A percentile compares a stretch with the other conserved stretches of the same genome.
These are phyloP conservation scores for Psilopsiagon aymara DNA, from an alignment of 2,113 vertebrate species.

Conservation along the genomic window DNA sequence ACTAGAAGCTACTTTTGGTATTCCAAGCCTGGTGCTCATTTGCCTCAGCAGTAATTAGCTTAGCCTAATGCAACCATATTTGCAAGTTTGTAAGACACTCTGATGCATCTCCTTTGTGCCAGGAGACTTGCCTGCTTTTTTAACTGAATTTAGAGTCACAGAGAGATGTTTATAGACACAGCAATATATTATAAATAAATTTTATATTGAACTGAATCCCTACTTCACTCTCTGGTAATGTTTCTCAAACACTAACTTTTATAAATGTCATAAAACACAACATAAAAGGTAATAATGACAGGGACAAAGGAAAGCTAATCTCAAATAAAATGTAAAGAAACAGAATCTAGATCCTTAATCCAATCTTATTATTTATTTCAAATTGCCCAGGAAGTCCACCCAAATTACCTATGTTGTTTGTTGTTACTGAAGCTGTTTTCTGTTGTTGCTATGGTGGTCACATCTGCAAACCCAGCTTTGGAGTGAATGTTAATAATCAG, in stretches of 20 bases:
- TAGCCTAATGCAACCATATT: not conserved
- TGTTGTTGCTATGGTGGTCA: not conserved
- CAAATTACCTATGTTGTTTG: not conserved
- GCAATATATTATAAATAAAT: not conserved
- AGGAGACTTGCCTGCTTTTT: not conserved
- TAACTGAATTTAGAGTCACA: not conserved
- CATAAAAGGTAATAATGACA: not conserved
- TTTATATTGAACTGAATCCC: not conserved
- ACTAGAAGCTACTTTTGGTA: not conserved
- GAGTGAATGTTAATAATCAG: not conserved
- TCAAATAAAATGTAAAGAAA: not conserved
- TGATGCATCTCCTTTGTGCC: not conserved
- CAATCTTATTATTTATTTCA: not conserved
- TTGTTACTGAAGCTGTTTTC: not conserved
- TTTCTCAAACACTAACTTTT: not conserved
- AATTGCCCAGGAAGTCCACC: not conserved
- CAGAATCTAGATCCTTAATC: not conserved
- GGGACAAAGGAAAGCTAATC: not conserved
- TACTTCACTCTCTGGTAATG: not conserved
- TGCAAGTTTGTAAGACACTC: not conserved
- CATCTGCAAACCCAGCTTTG: not conserved
- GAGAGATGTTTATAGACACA: not conserved
- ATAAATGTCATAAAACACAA: not conserved
- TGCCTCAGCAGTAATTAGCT: slow-evolving; percentile 7
- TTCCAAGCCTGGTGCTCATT: not conserved